Base-by-base conservation (phyloP, 92 coral and sea anemone genomes). In the Bergia puertoricense region DNA sequence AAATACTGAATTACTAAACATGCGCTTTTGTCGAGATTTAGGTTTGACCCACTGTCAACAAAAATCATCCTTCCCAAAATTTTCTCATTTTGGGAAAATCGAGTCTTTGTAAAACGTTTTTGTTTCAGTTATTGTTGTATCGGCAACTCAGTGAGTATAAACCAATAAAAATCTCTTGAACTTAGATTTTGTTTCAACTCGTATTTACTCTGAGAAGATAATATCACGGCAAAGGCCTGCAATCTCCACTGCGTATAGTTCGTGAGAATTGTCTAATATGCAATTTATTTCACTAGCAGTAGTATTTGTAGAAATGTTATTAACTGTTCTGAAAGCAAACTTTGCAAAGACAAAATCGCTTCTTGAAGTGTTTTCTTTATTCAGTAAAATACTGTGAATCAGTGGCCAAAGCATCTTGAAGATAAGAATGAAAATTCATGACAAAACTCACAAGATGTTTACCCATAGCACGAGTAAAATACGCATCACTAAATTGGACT, bases 31-130 rank as follows among this genome's bases (percentile, higher is more conserved):
- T 3, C 22, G 20, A 15, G 20, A 11, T 41, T 75, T 75, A 16
- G 44, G 38, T 75, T 75, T 1, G 10, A 44, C 11, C 43, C 57
- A 4, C 37, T 23, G n/a, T 14, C 8, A 77, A 5, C 39, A 5
- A 1, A 48, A 56, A 50, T 40, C 3, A 18, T 42, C 4, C 22
- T 0, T 5, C 23, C 80, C 50, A 3, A 42, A 75, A 40, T 45
- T 41, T 11, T 40, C n/a, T 8, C 50, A 75, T 50, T n/a, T 39
- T 5, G 76, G 42, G 15, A 38, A 38, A 77, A 46, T 22, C 45
- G 30, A 79, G 13, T 79, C 67, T 79, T 30, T 79, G n/a, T 23
- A 40, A 78, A 79, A 23, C 37, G 67, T 8, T 79, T 79, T 50
- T 54, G 44, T 42, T 42, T 75, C 30, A 40, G 51, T 79, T 22